Base-by-base conservation (phyloP, 1,140 invertebrate species). In the Campoletis sonorensis region DNA sequence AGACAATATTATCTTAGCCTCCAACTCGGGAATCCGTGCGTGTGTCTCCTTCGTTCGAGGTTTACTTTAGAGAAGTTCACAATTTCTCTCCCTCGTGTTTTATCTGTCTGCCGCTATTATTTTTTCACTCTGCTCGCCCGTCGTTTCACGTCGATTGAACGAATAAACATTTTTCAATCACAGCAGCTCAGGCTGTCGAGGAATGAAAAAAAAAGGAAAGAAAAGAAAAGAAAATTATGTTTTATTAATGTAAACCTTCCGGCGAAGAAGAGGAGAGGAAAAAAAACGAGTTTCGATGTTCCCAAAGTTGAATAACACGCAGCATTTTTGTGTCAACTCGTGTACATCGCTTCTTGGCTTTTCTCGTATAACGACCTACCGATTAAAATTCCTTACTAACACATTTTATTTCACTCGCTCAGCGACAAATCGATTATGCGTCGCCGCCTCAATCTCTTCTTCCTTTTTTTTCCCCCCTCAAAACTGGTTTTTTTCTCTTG, bases 1-100 rank as follows among this genome's bases (percentile, higher is more conserved):
- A 80, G 86, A 89, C 87, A 90, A 90, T 90, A 88, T 90, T 90
- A 89, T 90, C 87, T 86, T 80, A 88, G 84, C 80, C 84, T 70
- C 82, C 79, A 88, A 87, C 58, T 26, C 49, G 49, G 72, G 72
- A 75, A 58, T 75, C 72, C 49, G 72, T 58, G 45, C 72, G 45
- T 30, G 72, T 30, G 72, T 27, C 37, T 30, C 72, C n/a, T 15
- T 58, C 72, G 49, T 1, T 23, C 40, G 71, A 75, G 45, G 49
- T 75, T 75, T 75, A 58, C 72, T 27, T 30, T 58, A 33, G 49
- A 54, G 21, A 30, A 77, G 13, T 77, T 77, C 27, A 2, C 26
- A 49, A 54, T 15, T 54, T 54, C 15, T 21, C 4, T n/a, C 68
- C 33, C 18, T 10, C 37, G 26, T 49, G 72, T 75, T 58, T 58